phyloP scores from a whole-genome alignment of 1,140 invertebrate species.

The Atta colombica region DNA sequence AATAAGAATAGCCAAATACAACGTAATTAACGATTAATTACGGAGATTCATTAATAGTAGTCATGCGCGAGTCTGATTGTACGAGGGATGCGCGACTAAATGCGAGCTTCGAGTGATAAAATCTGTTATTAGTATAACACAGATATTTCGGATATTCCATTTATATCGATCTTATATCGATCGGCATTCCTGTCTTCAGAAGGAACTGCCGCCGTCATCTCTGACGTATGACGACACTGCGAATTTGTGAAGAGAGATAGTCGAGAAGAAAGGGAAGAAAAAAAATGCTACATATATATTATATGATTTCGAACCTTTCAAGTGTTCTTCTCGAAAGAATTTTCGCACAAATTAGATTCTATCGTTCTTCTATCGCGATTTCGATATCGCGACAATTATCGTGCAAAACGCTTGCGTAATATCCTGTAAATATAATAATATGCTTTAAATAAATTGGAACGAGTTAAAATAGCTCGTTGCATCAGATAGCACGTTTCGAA shows the following conservation, averaged over 20 bases:
- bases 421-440: neutral
- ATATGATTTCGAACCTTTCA: neutral
- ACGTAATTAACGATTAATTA: constrained; percentile 68
- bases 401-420: neutral
- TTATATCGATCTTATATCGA: neutral
- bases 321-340: constrained; percentile 1
- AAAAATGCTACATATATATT: neutral
- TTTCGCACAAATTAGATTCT: neutral
- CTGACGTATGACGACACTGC: neutral
- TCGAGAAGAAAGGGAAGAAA: neutral
- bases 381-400: neutral
- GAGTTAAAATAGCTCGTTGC: neutral
- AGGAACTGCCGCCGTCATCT: neutral
- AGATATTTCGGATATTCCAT: neutral
- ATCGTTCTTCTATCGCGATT: constrained; percentile 14
- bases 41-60: constrained; percentile 45
- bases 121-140: constrained; percentile 16
- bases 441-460: neutral
- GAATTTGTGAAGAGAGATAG: neutral
- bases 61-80: neutral
- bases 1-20: constrained; percentile 72
- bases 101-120: constrained; percentile 31
- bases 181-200: neutral
- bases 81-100: neutral
- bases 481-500: neutral